Evolutionary conservation across 2,113 vertebrate species (phyloP).

Genomic region (Microcebus ravelobensis): DNA sequence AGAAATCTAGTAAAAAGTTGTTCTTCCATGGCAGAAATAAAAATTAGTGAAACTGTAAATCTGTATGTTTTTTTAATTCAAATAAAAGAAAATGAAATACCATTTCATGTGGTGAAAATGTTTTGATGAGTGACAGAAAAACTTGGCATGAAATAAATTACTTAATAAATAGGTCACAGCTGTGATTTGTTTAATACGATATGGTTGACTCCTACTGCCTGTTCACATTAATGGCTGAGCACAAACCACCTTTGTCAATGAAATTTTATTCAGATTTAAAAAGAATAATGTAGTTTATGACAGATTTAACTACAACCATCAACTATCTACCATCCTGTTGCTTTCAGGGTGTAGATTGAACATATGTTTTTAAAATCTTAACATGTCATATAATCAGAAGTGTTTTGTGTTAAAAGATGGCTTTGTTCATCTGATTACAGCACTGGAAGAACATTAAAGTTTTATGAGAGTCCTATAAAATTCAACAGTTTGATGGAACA

Average conservation of each 20-base stretch:
- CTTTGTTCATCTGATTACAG: slow-evolving; percentile 75
- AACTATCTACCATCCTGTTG: slow-evolving; percentile 65
- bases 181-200: slow-evolving; percentile 70
- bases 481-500: slow-evolving; percentile 71
- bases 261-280: slow-evolving; percentile 80
- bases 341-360: slow-evolving; percentile 69
- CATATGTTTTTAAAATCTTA: slow-evolving; percentile 75
- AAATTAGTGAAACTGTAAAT: neutral
- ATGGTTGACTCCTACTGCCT: slow-evolving; percentile 69
- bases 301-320: slow-evolving; percentile 72
- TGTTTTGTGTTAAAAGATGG: slow-evolving; percentile 69
- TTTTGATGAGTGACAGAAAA: slow-evolving; percentile 47
- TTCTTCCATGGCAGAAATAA: slow-evolving; percentile 35
- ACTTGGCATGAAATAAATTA: slow-evolving; percentile 61
- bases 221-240: slow-evolving; percentile 69
- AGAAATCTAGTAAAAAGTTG: neutral
- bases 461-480: slow-evolving; percentile 71
- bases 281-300: slow-evolving; percentile 77
- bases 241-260: slow-evolving; percentile 77
- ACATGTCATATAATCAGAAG: slow-evolving; percentile 55
- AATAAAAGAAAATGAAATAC: slow-evolving; percentile 56
- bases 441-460: slow-evolving; percentile 60
- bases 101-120: slow-evolving; percentile 53
- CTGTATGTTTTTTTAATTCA: slow-evolving; percentile 45
- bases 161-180: slow-evolving; percentile 61